phyloP scores from a whole-genome alignment of 2,888 invertebrate genomes.

The Lasioglossum pauxillum region DNA sequence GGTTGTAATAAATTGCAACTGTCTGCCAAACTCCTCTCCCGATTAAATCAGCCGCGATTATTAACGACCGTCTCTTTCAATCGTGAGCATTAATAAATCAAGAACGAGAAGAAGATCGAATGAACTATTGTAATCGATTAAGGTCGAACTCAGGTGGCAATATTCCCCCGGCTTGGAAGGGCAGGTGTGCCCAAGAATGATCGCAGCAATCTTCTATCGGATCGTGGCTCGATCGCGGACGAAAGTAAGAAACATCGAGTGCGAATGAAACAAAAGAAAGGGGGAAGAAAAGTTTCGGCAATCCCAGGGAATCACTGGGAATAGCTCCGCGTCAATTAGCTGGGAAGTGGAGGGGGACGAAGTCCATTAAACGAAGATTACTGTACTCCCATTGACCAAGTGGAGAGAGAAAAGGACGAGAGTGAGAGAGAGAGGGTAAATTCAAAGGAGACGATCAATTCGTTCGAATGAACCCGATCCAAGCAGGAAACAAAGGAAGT shows the following conservation, averaged over 20 bases:
- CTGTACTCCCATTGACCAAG: not conserved
- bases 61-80: not conserved
- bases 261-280: not conserved
- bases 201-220: not conserved
- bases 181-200: not conserved
- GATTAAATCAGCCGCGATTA: not conserved
- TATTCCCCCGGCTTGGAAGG: not conserved
- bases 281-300: not conserved
- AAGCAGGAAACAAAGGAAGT: not conserved
- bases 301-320: not conserved
- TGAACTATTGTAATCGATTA: not conserved
- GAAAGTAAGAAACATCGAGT: slow-evolving; percentile 2
- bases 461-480: slow-evolving; percentile 14
- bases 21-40: not conserved
- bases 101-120: not conserved
- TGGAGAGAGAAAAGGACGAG: not conserved
- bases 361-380: not conserved
- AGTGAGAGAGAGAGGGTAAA: not conserved
- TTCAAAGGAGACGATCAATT: not conserved
- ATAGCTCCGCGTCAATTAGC: not conserved
- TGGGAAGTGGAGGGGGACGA: not conserved
- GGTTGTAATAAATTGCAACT: not conserved
- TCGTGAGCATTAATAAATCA: not conserved
- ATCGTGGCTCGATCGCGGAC: not conserved
- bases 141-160: not conserved